These are phyloP conservation scores for Castor canadensis DNA, from an alignment of 2,113 vertebrate genomes.

Conservation along the genomic window DNA sequence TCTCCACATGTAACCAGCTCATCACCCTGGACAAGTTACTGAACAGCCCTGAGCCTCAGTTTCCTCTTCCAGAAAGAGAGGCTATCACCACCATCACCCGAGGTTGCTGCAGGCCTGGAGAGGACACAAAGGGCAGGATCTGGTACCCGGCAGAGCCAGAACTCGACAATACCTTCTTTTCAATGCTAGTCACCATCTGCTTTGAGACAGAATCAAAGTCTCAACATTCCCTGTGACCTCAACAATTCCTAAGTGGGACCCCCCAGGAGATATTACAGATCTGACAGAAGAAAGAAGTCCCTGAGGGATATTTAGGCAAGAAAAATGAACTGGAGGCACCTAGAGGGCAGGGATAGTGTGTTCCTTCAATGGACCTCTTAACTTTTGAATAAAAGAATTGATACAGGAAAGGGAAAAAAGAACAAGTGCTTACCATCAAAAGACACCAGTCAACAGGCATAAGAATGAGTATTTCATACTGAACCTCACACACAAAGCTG, in stretches of 20 bases:
- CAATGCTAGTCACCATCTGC: not conserved
- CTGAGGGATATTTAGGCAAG: not conserved
- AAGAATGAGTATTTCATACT: not conserved
- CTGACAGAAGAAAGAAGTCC: not conserved
- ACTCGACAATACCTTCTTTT: not conserved
- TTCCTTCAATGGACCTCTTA: not conserved
- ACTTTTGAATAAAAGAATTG: not conserved
- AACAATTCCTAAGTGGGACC: not conserved
- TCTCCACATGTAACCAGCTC: not conserved
- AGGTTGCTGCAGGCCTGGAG: not conserved
- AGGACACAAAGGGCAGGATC: not conserved
- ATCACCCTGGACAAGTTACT: not conserved
- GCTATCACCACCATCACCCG: not conserved
- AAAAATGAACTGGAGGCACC: not conserved
- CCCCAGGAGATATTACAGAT: not conserved
- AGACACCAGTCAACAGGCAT: not conserved
- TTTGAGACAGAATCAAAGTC: constrained; percentile 30
- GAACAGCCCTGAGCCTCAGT: not conserved
- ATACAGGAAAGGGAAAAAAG: not conserved
- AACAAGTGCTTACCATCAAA: not conserved
- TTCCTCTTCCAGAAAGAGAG: not conserved
- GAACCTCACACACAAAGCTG: not conserved
- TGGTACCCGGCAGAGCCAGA: not conserved
- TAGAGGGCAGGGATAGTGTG: not conserved
- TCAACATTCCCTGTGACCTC: not conserved